These are phyloP conservation scores for Laticauda laticaudata DNA, from an alignment of 2,113 vertebrate genomes.

Conservation along the genomic window DNA sequence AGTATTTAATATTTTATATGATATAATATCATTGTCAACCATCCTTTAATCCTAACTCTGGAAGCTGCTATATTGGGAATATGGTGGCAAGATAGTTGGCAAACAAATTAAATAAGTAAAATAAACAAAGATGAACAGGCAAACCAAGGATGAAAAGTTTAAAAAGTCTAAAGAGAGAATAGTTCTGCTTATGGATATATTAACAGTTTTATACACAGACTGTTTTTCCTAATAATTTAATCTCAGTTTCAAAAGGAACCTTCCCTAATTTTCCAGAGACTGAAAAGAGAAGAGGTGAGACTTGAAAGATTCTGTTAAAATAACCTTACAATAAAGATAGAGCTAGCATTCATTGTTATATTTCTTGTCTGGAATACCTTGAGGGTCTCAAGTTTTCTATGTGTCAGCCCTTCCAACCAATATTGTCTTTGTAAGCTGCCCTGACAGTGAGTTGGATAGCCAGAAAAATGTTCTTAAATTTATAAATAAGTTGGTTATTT, in stretches of 20 bases:
- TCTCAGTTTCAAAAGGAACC: neutral
- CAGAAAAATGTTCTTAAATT: too few species aligned
- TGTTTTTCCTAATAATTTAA: neutral
- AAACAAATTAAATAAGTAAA: too few species aligned
- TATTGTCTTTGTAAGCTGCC: too few species aligned
- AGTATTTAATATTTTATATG: neutral
- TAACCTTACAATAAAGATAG: neutral
- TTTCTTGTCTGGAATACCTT: neutral
- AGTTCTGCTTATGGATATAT: neutral
- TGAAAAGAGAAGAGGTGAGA: neutral
- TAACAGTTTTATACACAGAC: neutral
- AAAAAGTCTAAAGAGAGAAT: neutral
- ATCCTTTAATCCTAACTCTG: neutral
- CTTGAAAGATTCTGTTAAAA: neutral
- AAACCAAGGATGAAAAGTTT: neutral
- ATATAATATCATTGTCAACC: neutral
- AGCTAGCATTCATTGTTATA: neutral
- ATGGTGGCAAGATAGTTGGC: too few species aligned
- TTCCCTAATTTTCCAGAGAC: neutral
- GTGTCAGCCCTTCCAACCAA: too few species aligned
- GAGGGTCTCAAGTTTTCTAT: neutral
- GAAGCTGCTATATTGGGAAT: neutral
- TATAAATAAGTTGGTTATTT: neutral
- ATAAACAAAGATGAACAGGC: neutral
- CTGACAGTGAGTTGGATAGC: too few species aligned